Evolutionary conservation across 2,113 vertebrate species (phyloP), one percentile per base, ranked within the genome.

Genomic region (Burhinus bistriatus): DNA sequence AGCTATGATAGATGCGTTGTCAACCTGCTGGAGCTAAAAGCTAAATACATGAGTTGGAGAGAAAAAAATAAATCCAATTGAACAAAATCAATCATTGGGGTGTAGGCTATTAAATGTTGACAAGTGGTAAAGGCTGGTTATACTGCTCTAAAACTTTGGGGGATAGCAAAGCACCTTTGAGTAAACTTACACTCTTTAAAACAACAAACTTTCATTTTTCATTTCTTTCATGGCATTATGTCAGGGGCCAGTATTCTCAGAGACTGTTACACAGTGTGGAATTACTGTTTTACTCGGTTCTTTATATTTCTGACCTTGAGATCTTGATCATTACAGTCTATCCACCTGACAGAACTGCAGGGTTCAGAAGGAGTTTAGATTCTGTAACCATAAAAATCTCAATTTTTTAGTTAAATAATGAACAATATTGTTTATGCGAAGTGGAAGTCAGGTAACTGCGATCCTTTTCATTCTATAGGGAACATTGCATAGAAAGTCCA

Each of bases 1-100:
- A 95, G 89, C 90, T 65, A 61, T 95, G 96, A 95, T 96, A 95
- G 94, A 94, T 97, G 82, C 15, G 11, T 97, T 96, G 94, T 96
- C 96, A 96, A 26, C 87, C 78, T 87, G 82, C 89, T 93, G 89
- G 79, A 68, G 92, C 76, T 91, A 96, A 96, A 83, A 97, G 84
- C 87, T 94, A 96, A 96, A 96, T 93, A 95, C 88, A 66, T n/a
- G 90, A 89, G 82, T 83, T 97, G 76, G 77, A 95, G 71, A 81
- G 77, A 26, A 79, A 54, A 51, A 26, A 83, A 88, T n/a, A 86
- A 49, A 61, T 15, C 25, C 83, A 90, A 38, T 83, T 90, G 85
- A 87, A 95, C 13, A 68, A 96, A 90, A 96, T 97, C 95, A 95
- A 92, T 97, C 95, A 93, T 78, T 90, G 93, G 89, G 91, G 81